phyloP scores from a whole-genome alignment of 2,797 vertebrate genomes.

The Pangasius djambal region DNA sequence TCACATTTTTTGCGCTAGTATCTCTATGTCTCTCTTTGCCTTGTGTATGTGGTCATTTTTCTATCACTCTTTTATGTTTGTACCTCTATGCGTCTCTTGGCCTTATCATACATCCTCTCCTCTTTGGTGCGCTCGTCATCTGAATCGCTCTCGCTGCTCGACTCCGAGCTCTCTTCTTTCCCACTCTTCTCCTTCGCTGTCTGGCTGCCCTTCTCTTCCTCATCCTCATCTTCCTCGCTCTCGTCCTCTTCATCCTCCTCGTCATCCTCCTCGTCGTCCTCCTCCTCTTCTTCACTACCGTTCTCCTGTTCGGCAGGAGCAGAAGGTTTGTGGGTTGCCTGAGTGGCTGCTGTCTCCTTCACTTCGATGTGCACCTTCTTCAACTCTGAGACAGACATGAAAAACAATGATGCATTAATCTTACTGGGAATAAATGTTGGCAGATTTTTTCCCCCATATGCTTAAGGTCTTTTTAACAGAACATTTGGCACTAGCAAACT shows the following conservation, averaged over 20 bases:
- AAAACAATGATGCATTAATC: background rate
- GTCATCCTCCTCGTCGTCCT: constrained; percentile 82
- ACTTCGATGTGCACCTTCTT: constrained; percentile 94
- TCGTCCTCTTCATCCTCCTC: constrained; percentile 81
- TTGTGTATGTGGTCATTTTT: background rate
- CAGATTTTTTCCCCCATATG: background rate
- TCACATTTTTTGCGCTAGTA: background rate
- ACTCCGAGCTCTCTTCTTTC: constrained; percentile 81
- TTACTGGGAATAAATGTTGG: background rate
- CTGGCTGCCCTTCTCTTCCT: constrained; percentile 75
- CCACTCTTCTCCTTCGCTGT: constrained; percentile 63
- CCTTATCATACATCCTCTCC: constrained; percentile 89
- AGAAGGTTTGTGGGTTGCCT: constrained; percentile 56
- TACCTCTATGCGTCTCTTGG: constrained; percentile 96
- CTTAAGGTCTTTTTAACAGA: background rate
- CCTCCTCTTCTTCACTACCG: constrained; percentile 77
- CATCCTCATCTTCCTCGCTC: constrained; percentile 76
- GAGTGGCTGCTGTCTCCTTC: constrained; percentile 72
- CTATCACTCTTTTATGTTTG: background rate
- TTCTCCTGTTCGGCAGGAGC: constrained; percentile 50
- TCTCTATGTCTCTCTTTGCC: background rate
- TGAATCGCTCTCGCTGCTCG: constrained; percentile 82
- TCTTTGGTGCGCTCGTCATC: constrained; percentile 90
- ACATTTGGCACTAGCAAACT: background rate
- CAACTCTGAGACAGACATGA: constrained; percentile 71